Conservation (phyloP, 2,113 vertebrate genomes). For the Mirounga angustirostris region DNA sequence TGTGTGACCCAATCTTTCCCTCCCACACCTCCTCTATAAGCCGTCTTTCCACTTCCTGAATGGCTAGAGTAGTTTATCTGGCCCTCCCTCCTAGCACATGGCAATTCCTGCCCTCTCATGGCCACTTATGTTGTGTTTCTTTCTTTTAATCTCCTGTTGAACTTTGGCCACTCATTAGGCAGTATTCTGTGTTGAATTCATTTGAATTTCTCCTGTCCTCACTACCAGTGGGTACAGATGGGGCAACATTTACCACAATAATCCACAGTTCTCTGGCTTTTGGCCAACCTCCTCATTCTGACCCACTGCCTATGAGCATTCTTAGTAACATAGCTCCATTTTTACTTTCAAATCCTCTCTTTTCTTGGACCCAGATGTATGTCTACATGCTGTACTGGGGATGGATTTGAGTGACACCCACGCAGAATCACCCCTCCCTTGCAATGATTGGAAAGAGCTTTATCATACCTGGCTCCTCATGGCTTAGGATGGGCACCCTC, state of each 20-base stretch:
- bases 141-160: not conserved
- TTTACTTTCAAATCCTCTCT: not conserved
- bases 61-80: not conserved
- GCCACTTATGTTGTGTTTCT: not conserved
- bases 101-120: not conserved
- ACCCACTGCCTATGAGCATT: not conserved
- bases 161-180: not conserved
- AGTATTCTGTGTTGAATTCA: not conserved
- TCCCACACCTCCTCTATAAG: not conserved
- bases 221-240: not conserved
- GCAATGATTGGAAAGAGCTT: not conserved
- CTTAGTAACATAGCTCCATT: not conserved
- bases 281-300: not conserved
- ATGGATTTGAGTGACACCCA: not conserved
- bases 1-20: not conserved
- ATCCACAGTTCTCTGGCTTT: not conserved
- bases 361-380: not conserved
- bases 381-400: accelerated
- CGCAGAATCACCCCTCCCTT: not conserved
- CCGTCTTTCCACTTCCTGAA: not conserved
- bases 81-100: not conserved
- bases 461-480: not conserved
- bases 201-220: not conserved
- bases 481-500: not conserved
- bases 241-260: not conserved